Percentiles rank a stretch among this genome's conserved stretches.
Conservation (phyloP, 2,797 vertebrate genomes). For the Emydoidea blandingii region DNA sequence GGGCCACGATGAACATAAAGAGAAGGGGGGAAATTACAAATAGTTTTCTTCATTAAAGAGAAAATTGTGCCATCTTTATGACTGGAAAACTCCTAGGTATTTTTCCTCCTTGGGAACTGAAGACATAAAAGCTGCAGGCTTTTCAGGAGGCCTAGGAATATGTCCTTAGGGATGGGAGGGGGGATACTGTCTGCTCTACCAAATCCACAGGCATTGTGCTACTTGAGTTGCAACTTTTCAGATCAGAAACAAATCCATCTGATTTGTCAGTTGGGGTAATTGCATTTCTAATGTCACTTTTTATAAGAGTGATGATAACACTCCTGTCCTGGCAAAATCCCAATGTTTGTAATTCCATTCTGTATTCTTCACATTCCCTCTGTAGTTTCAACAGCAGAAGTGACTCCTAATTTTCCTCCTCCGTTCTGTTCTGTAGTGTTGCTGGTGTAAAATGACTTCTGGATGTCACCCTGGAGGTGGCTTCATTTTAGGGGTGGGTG, state of each 20-base stretch:
- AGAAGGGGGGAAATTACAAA: not conserved
- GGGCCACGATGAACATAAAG: not conserved
- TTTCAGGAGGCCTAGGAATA: not conserved
- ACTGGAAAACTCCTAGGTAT: not conserved
- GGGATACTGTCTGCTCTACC: not conserved
- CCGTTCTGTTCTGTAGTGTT: slow-evolving; percentile 17
- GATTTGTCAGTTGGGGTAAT: slow-evolving; percentile 31
- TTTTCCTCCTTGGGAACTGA: not conserved
- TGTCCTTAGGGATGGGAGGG: slow-evolving; percentile 13
- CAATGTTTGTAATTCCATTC: slow-evolving; percentile 36
- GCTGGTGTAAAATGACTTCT: slow-evolving; percentile 22
- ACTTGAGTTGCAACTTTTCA: slow-evolving; percentile 39
- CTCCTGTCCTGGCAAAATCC: slow-evolving; percentile 59
- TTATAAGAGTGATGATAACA: slow-evolving; percentile 47
- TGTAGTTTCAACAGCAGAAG: slow-evolving; percentile 44
- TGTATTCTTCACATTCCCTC: slow-evolving; percentile 49
- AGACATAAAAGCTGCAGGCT: not conserved
- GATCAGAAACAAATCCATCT: slow-evolving; percentile 57
- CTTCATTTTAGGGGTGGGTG: slow-evolving; percentile 7
- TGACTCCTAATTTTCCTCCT: slow-evolving; percentile 7
- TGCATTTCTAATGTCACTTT: slow-evolving; percentile 62
- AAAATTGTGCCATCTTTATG: not conserved
- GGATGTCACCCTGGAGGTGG: not conserved
- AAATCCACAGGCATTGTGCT: not conserved
- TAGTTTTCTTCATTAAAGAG: slow-evolving; percentile 12